Percentiles rank a stretch among this genome's conserved stretches.
These are phyloP conservation scores for Laterallus jamaicensis DNA, from an alignment of 2,113 vertebrate species.

Conservation along the genomic window DNA sequence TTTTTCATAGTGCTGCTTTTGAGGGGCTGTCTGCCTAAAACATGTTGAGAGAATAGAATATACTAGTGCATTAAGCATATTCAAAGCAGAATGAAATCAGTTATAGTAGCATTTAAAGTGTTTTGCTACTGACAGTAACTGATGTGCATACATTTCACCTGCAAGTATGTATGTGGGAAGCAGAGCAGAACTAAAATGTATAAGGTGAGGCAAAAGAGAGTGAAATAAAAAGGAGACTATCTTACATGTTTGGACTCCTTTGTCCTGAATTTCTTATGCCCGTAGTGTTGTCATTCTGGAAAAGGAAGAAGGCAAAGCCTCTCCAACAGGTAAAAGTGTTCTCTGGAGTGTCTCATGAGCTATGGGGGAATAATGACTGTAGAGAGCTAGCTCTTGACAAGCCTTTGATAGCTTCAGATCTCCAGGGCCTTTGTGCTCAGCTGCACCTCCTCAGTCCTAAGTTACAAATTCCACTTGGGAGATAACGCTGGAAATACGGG, in stretches of 20 bases:
- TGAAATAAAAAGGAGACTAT: not conserved
- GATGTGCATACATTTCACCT: not conserved
- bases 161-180: not conserved
- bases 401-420: not conserved
- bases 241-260: not conserved
- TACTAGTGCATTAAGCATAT: not conserved
- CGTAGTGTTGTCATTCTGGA: not conserved
- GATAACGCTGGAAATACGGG: rapidly evolving
- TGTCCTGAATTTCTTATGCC: not conserved
- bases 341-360: not conserved
- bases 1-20: not conserved
- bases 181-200: not conserved
- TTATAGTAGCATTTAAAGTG: not conserved
- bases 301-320: not conserved
- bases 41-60: not conserved
- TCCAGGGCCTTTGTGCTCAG: not conserved
- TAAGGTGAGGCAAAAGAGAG: not conserved
- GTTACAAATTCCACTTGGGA: not conserved
- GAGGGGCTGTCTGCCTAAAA: slow-evolving; percentile 4
- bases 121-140: not conserved
- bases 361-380: not conserved
- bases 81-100: not conserved
- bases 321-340: not conserved
- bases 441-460: not conserved
- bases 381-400: not conserved